Percentiles rank a stretch among this genome's conserved stretches.
These are phyloP conservation scores for Balanococcus diminutus DNA, from an alignment of 2,888 invertebrate species.

Conservation along the genomic window DNA sequence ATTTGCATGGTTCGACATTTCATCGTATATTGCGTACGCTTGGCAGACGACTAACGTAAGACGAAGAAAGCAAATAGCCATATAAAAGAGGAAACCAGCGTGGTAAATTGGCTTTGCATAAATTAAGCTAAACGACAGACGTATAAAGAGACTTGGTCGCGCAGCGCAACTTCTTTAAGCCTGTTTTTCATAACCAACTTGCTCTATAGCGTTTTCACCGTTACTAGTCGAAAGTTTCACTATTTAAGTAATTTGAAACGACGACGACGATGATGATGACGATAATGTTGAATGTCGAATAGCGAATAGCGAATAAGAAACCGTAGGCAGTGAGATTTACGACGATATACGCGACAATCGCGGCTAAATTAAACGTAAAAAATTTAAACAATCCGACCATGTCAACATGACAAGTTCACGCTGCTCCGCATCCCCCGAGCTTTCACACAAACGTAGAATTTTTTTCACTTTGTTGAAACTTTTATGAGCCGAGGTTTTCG, in stretches of 20 bases:
- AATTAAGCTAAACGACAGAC: slow-evolving; percentile 2
- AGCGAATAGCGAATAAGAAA: neutral
- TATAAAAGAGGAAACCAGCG: slow-evolving; percentile 18
- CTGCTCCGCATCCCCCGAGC: neutral
- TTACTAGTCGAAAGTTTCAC: neutral
- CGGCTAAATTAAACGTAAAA: slow-evolving; percentile 9
- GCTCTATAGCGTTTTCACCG: neutral
- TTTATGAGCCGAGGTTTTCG: slow-evolving; percentile 7
- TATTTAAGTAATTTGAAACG: neutral
- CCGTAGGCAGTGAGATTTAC: neutral
- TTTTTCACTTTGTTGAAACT: neutral
- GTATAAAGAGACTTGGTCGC: neutral
- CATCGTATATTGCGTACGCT: neutral
- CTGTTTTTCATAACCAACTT: slow-evolving; percentile 12
- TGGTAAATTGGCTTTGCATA: slow-evolving; percentile 17
- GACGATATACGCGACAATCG: slow-evolving; percentile 18
- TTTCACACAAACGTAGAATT: neutral
- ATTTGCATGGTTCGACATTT: neutral
- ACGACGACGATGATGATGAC: neutral
- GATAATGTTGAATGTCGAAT: neutral
- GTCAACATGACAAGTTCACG: neutral
- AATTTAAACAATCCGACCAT: slow-evolving; percentile 11
- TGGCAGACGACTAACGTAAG: neutral
- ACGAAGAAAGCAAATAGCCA: neutral
- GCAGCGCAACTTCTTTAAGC: neutral